These are phyloP conservation scores for Cotesia vestalis DNA, from an alignment of 1,140 invertebrate species.

Conservation along the genomic window DNA sequence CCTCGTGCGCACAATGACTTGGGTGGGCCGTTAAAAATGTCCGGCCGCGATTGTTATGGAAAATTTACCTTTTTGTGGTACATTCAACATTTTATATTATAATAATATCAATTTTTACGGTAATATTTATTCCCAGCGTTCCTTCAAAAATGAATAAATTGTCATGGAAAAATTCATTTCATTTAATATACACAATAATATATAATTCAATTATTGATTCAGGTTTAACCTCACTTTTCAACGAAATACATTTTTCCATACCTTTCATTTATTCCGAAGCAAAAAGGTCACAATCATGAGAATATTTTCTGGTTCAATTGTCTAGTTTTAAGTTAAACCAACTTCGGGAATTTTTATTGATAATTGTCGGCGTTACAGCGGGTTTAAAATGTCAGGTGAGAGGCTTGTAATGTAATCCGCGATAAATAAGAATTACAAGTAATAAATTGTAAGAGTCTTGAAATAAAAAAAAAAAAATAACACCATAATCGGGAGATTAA, in stretches of 20 bases:
- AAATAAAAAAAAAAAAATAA: conserved; percentile 7
- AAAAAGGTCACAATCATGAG: too few relatives aligned
- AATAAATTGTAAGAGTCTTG: not conserved
- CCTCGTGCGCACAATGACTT: not conserved
- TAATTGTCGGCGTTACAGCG: too few relatives aligned
- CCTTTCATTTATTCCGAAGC: too few relatives aligned
- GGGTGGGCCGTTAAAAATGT: conserved; percentile 6
- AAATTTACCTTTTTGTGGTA: conserved; percentile 12
- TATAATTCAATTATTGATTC: too few relatives aligned
- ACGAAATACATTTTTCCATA: too few relatives aligned
- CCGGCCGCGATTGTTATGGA: conserved; percentile 12
- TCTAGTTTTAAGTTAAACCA: too few relatives aligned
- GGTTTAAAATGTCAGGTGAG: too few relatives aligned
- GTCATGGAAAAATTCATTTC: not conserved
- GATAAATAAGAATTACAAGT: too few relatives aligned
- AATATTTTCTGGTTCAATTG: too few relatives aligned
- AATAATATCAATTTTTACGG: not conserved
- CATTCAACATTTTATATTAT: not conserved
- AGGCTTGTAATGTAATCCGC: too few relatives aligned
- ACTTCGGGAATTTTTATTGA: too few relatives aligned
- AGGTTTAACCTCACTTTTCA: too few relatives aligned
- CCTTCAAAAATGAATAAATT: not conserved
- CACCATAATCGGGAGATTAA: not conserved
- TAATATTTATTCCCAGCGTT: not conserved
- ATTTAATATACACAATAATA: not conserved